These are phyloP conservation scores for Mizuhopecten yessoensis DNA, from an alignment of 1,140 invertebrate genomes.

Conservation along the genomic window DNA sequence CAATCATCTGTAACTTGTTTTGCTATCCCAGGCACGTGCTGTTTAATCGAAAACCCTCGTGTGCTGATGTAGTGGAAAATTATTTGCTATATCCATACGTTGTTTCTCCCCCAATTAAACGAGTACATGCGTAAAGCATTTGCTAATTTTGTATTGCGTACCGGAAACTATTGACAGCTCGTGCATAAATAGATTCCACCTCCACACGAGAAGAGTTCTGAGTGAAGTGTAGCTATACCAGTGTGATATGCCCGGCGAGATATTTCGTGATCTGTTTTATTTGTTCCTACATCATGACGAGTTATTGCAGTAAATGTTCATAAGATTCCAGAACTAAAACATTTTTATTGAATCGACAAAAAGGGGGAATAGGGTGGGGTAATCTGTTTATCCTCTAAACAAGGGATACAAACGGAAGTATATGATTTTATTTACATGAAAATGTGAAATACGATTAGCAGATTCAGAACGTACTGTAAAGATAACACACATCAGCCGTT, in stretches of 20 bases:
- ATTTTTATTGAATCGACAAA: too few relatives aligned
- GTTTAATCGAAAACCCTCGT: not conserved
- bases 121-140: slow-evolving; percentile 33
- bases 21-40: not conserved
- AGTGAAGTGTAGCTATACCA: not conserved
- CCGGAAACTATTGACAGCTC: slow-evolving; percentile 31
- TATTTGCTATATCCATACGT: not conserved
- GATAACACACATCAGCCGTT: too few relatives aligned
- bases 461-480: not conserved
- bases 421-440: slow-evolving; percentile 12
- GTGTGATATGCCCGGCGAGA: not conserved
- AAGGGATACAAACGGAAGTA: too few relatives aligned
- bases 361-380: too few relatives aligned
- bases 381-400: too few relatives aligned
- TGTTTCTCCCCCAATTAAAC: slow-evolving; percentile 7
- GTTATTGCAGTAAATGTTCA: not conserved
- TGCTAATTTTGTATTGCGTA: slow-evolving; percentile 39
- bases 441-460: not conserved
- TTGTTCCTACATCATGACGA: not conserved
- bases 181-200: slow-evolving; percentile 26
- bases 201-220: slow-evolving; percentile 16
- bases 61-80: not conserved
- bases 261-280: not conserved
- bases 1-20: not conserved
- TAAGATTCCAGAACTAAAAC: not conserved